Evolutionary conservation across 1,140 invertebrate species (phyloP).

Genomic region (Drosophila burlai): DNA sequence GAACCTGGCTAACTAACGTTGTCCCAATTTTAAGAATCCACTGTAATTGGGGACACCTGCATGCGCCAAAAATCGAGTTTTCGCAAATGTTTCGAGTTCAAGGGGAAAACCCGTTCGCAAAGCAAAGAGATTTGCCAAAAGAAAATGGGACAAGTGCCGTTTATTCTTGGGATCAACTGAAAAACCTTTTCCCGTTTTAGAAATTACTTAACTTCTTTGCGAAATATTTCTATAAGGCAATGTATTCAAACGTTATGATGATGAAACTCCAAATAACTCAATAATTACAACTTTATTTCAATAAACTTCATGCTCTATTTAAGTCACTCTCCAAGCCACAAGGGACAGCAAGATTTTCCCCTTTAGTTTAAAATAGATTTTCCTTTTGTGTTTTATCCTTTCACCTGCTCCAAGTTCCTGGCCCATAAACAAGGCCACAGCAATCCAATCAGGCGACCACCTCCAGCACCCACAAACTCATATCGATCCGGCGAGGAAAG

Average conservation of each 20-base stretch:
- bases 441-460: conserved; percentile 29
- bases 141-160: conserved; percentile 21
- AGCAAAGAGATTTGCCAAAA: conserved; percentile 30
- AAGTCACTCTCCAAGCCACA: not conserved
- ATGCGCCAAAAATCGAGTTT: conserved; percentile 74
- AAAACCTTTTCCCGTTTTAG: not conserved
- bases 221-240: not conserved
- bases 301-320: not conserved
- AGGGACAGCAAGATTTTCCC: not conserved
- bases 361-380: conserved; percentile 4
- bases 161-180: not conserved
- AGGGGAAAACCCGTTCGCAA: conserved; percentile 59
- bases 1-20: conserved; percentile 60
- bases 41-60: conserved; percentile 81
- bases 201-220: not conserved
- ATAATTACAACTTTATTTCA: not conserved
- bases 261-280: not conserved
- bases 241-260: not conserved
- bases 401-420: conserved; percentile 23
- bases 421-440: conserved; percentile 22
- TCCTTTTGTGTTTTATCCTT: not conserved
- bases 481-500: conserved; percentile 22
- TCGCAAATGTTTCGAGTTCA: conserved; percentile 46
- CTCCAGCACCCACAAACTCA: conserved; percentile 14
- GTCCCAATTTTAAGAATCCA: conserved; percentile 68